These are phyloP conservation scores for Troglohyphantes excavatus DNA, from an alignment of 2,888 invertebrate genomes.

Conservation along the genomic window DNA sequence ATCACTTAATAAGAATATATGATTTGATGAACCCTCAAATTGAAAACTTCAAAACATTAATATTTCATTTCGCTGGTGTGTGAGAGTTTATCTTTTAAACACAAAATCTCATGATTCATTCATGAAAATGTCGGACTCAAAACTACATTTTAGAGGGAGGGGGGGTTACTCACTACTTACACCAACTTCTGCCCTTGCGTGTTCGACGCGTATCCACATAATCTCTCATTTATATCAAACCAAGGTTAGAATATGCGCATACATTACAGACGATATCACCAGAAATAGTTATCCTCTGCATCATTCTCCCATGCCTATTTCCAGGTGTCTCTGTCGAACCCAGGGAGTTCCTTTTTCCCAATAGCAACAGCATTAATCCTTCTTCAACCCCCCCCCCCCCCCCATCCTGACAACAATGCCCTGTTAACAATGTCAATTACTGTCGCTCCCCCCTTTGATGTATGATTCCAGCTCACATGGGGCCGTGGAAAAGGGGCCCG, in stretches of 20 bases:
- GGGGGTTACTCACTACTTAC: no score
- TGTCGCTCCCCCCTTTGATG: constrained; percentile 51
- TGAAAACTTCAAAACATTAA: no score
- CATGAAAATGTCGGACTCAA: no score
- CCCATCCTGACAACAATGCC: constrained; percentile 63
- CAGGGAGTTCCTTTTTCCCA: not conserved
- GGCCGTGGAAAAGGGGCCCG: constrained; percentile 18
- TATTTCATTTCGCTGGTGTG: no score
- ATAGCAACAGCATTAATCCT: not conserved
- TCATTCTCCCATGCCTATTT: constrained; percentile 20
- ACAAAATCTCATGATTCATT: no score
- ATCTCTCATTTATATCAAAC: not conserved
- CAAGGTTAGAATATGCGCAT: constrained; percentile 33
- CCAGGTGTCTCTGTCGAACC: constrained; percentile 31
- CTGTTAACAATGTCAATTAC: constrained; percentile 77
- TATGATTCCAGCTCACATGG: constrained; percentile 48
- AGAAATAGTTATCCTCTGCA: constrained; percentile 13
- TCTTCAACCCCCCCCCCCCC: constrained; percentile 14
- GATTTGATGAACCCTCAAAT: no score
- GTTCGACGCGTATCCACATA: no score
- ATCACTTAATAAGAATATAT: no score
- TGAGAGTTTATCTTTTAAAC: no score
- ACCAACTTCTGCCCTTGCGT: no score
- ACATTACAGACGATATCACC: not conserved
- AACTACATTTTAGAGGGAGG: no score